Conservation (phyloP, 2,888 invertebrate genomes). For the Cheilosia soror region DNA sequence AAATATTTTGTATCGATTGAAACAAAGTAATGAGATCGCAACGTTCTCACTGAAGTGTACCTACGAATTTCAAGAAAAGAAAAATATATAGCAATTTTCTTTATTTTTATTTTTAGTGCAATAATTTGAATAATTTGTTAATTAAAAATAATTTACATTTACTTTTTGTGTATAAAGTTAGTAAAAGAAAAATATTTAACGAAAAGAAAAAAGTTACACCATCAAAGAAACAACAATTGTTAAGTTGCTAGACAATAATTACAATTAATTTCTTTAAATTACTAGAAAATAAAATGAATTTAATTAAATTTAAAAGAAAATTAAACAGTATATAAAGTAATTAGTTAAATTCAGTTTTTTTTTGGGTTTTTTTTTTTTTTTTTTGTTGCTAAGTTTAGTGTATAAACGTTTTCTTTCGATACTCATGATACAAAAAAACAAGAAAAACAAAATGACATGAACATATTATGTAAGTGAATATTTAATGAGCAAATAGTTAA, state of each 20-base stretch:
- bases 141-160: slow-evolving; percentile 25
- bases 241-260: slow-evolving; percentile 78
- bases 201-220: slow-evolving; percentile 8
- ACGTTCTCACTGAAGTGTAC: slow-evolving; percentile 67
- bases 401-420: slow-evolving; percentile 32
- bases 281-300: slow-evolving; percentile 15
- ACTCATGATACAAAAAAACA: slow-evolving; percentile 21
- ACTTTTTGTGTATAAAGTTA: slow-evolving; percentile 49
- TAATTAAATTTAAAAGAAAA: slow-evolving; percentile 22
- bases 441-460: slow-evolving; percentile 12
- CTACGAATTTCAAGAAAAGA: slow-evolving; percentile 69
- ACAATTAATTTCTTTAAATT: slow-evolving; percentile 66
- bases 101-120: slow-evolving; percentile 28
- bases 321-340: slow-evolving; percentile 50
- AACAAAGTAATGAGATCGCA: slow-evolving; percentile 22
- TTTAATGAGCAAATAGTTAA: slow-evolving; percentile 48
- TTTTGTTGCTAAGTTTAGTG: slow-evolving; percentile 14
- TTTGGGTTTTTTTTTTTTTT: slow-evolving; percentile 3
- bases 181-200: slow-evolving; percentile 39
- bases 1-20: slow-evolving; percentile 27
- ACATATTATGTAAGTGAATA: slow-evolving; percentile 51
- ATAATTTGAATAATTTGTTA: slow-evolving; percentile 4
- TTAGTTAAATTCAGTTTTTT: slow-evolving; percentile 18
- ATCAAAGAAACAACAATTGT: slow-evolving; percentile 61
- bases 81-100: slow-evolving; percentile 17